phyloP scores from a whole-genome alignment of 2,113 vertebrate genomes.

The Nycticorax nycticorax region DNA sequence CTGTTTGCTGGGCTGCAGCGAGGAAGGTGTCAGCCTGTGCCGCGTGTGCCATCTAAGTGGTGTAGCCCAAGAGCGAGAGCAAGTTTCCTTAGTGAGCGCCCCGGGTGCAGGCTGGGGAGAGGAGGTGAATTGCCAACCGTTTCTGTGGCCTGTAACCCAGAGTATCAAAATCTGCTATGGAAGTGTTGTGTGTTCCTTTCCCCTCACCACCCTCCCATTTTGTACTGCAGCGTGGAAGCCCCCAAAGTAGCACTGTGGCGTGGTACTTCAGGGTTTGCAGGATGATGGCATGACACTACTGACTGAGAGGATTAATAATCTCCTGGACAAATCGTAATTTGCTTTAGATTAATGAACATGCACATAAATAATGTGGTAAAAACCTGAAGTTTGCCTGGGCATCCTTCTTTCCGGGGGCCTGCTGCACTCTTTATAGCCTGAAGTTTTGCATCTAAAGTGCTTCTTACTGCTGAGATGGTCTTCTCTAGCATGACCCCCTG shows the following conservation, averaged over 20 bases:
- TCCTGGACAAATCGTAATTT: background rate
- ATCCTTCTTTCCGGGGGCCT: background rate
- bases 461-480: background rate
- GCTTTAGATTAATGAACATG: background rate
- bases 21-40: background rate
- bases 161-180: background rate
- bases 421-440: background rate
- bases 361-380: background rate
- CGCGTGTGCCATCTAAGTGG: background rate
- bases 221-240: background rate
- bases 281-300: background rate
- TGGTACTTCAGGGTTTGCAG: rapidly evolving
- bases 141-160: background rate
- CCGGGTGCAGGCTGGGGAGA: background rate
- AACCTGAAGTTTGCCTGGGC: background rate
- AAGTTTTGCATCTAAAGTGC: background rate
- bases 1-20: background rate
- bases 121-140: background rate
- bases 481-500: background rate
- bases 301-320: background rate
- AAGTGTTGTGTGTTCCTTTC: background rate
- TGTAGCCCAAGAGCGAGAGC: background rate
- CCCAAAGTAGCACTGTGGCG: too few species aligned
- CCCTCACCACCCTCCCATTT: background rate
- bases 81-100: background rate